These are phyloP conservation scores for Larimichthys polyactis DNA, from an alignment of 2,113 vertebrate species.

Conservation along the genomic window DNA sequence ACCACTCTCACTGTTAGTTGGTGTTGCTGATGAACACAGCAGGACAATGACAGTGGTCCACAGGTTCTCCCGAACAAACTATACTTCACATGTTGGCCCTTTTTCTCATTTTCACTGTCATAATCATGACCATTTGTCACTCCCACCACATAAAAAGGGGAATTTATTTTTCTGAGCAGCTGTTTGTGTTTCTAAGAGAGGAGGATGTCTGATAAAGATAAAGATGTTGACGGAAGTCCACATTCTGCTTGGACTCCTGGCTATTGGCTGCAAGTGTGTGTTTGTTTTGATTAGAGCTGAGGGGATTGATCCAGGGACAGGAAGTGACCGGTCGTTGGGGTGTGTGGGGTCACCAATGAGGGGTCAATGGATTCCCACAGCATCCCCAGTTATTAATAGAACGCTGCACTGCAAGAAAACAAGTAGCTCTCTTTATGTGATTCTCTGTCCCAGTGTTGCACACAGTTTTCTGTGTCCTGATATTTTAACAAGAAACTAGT, in stretches of 20 bases:
- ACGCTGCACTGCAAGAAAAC: background rate
- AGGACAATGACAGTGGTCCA: background rate
- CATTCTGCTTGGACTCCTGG: constrained; percentile 15
- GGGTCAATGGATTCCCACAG: constrained; percentile 77
- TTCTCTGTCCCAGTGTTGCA: background rate
- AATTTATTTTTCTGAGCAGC: constrained; percentile 20
- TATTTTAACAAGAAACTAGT: background rate
- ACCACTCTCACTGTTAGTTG: background rate
- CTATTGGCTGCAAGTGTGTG: constrained; percentile 9
- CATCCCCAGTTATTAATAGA: constrained; percentile 63
- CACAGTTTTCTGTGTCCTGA: background rate
- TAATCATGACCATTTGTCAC: constrained; percentile 1
- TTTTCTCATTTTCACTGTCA: constrained; percentile 1
- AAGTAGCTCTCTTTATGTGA: background rate
- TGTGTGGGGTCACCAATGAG: constrained; percentile 48
- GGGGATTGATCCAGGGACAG: constrained; percentile 63
- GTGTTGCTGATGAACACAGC: background rate
- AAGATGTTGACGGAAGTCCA: constrained; percentile 20
- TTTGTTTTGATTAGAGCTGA: constrained; percentile 69
- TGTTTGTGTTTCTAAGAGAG: constrained; percentile 39
- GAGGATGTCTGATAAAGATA: constrained; percentile 28
- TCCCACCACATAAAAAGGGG: background rate
- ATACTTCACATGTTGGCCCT: background rate
- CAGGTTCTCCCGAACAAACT: background rate
- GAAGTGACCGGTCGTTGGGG: constrained; percentile 65